Evolutionary conservation across 2,888 invertebrate species (phyloP).

Genomic region (Coronaproctus castanopsis): DNA sequence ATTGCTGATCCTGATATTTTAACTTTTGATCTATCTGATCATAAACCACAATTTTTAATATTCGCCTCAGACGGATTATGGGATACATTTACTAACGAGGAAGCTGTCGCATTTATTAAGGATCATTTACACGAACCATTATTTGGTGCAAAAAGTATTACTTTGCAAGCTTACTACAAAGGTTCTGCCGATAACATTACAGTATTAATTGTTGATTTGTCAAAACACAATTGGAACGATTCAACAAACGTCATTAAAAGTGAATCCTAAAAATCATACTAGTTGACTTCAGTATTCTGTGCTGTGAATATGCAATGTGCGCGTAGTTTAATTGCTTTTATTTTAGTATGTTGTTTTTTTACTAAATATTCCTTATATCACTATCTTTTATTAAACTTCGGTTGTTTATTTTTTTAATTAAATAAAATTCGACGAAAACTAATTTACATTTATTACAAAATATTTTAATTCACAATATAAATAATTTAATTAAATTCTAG

Average conservation of each 20-base stretch:
- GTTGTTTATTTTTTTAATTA: no score
- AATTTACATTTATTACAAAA: no score
- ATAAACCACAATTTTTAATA: slow-evolving; percentile 71
- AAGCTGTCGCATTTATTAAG: slow-evolving; percentile 72
- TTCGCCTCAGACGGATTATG: slow-evolving; percentile 89
- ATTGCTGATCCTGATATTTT: slow-evolving; percentile 90
- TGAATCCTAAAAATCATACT: neutral
- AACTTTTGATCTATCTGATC: slow-evolving; percentile 69
- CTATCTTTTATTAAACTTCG: no score
- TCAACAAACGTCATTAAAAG: slow-evolving; percentile 2
- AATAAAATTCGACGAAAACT: no score
- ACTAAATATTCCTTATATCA: no score
- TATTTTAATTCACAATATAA: no score
- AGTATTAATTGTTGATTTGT: slow-evolving; percentile 70
- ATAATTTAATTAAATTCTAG: no score
- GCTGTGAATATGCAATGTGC: neutral
- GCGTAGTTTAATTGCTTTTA: no score
- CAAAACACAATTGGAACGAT: slow-evolving; percentile 28
- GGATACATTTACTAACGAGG: slow-evolving; percentile 90
- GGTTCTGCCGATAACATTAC: slow-evolving; percentile 92
- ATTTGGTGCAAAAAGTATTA: slow-evolving; percentile 77
- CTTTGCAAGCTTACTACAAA: slow-evolving; percentile 71
- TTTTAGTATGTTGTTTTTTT: no score
- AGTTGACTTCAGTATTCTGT: no score
- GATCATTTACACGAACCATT: slow-evolving; percentile 59